Percentiles rank a stretch among this genome's conserved stretches.
Evolutionary conservation across 2,797 vertebrate genomes (phyloP).

Genomic region (Notamacropus eugenii): DNA sequence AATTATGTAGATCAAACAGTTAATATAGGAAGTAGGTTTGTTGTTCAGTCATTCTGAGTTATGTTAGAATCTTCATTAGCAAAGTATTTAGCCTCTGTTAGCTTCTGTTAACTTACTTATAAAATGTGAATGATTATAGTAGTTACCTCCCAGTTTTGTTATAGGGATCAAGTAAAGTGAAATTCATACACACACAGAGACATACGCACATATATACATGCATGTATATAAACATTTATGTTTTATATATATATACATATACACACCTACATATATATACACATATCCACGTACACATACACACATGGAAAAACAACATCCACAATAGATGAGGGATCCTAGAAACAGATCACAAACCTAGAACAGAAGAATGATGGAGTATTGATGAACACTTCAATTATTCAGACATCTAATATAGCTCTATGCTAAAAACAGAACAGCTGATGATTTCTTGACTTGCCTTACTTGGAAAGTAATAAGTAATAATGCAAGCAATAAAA

Average conservation of each 20-base stretch:
- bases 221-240: too few relatives aligned
- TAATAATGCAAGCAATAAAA: background rate
- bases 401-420: background rate
- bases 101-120: background rate
- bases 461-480: background rate
- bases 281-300: too few relatives aligned
- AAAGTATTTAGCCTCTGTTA: too few relatives aligned
- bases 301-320: too few relatives aligned
- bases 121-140: background rate
- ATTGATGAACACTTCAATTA: background rate
- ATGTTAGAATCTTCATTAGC: too few relatives aligned
- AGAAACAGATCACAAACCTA: background rate
- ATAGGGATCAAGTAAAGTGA: background rate
- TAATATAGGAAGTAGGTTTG: too few relatives aligned
- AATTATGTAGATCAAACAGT: too few relatives aligned
- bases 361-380: background rate
- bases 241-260: too few relatives aligned
- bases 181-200: too few relatives aligned
- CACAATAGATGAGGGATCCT: background rate
- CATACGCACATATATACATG: too few relatives aligned
- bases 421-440: background rate
- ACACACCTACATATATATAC: too few relatives aligned
- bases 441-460: background rate
- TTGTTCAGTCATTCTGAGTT: too few relatives aligned
- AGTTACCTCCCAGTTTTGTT: background rate